phyloP scores from a whole-genome alignment of 2,797 vertebrate species.

The Aldrovandia affinis region DNA sequence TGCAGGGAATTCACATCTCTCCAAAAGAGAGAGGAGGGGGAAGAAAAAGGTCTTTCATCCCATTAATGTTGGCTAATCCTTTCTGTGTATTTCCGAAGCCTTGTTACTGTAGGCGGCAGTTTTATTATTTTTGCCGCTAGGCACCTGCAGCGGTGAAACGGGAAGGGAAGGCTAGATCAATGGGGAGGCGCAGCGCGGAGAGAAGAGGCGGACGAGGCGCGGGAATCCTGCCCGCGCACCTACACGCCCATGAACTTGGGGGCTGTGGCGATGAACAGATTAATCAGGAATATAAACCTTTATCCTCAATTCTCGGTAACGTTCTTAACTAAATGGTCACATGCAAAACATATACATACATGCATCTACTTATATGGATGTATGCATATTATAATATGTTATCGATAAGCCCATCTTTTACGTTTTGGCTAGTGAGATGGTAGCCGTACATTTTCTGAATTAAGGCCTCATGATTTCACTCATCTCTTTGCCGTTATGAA shows the following conservation, averaged over 20 bases:
- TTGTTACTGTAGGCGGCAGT: constrained; percentile 41
- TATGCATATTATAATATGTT: too few relatives aligned
- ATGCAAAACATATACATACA: background rate
- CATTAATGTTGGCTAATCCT: constrained; percentile 40
- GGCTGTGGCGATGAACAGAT: background rate
- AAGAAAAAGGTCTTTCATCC: constrained; percentile 21
- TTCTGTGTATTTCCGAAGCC: constrained; percentile 43
- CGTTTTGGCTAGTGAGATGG: too few relatives aligned
- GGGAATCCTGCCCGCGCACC: too few relatives aligned
- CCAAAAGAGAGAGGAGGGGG: constrained; percentile 3
- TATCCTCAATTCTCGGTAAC: background rate
- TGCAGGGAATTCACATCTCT: background rate
- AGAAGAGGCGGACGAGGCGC: constrained; percentile 65
- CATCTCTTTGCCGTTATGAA: background rate
- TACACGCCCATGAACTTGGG: too few relatives aligned
- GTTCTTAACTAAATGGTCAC: background rate
- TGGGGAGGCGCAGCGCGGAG: constrained; percentile 63
- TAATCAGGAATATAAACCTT: background rate
- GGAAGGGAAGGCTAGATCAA: constrained; percentile 73
- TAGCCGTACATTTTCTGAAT: too few relatives aligned
- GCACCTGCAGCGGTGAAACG: constrained; percentile 62
- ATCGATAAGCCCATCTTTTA: too few relatives aligned
- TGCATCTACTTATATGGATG: background rate
- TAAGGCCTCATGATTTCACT: background rate
- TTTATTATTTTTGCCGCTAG: constrained; percentile 60